Base-by-base conservation (phyloP, 2,888 invertebrate genomes). In the Ophion obscuratus region DNA sequence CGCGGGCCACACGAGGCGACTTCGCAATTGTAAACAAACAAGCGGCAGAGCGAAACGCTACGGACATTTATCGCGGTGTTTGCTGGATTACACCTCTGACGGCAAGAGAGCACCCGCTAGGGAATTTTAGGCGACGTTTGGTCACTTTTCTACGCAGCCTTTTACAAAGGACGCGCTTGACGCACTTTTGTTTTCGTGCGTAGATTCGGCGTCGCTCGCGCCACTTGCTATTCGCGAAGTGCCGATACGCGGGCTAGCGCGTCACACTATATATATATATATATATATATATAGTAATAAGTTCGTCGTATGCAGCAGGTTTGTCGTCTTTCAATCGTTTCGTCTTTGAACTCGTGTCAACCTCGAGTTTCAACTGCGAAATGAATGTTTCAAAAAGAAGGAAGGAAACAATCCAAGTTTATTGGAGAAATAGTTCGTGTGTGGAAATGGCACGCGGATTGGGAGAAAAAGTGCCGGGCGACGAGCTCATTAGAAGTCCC, bases 401-500 rank as follows among this genome's bases (percentile, higher is more conserved):
- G 17, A 17, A 17, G 17, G 2, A 17, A 17, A 17, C 0, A 14
- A 53, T 47, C 14, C 11, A 47, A 47, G 47, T 47, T 47, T 47
- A 31, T 31, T 31, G 31, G 11, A 14, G 47, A 47, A 47, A 47
- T 47, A 47, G 47, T 47, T 14, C 11, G 53, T 53, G 53, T 17
- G 14, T 53, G 53, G 53, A 53, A 53, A 5, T 17, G 53, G 2
- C 17, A 53, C 17, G 53, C 11, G 44, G 24, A 40, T 24, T n/a
- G 14, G 40, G 61, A 74, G 14, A 36, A 24, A 20, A 36, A 62
- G 61, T 44, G 73, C n/a, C 57, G n/a, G 68, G 53, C 53, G 53
- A 53, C 81, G 68, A 81, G 77, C 73, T 85, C 81, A 81, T 77
- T 67, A 62, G 62, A 53, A 74, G 74, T 70, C 80, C 71, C 83